Evolutionary conservation across 2,113 vertebrate species (phyloP), one percentile per base, ranked within the genome.

Genomic region (Choloepus hoffmanni): DNA sequence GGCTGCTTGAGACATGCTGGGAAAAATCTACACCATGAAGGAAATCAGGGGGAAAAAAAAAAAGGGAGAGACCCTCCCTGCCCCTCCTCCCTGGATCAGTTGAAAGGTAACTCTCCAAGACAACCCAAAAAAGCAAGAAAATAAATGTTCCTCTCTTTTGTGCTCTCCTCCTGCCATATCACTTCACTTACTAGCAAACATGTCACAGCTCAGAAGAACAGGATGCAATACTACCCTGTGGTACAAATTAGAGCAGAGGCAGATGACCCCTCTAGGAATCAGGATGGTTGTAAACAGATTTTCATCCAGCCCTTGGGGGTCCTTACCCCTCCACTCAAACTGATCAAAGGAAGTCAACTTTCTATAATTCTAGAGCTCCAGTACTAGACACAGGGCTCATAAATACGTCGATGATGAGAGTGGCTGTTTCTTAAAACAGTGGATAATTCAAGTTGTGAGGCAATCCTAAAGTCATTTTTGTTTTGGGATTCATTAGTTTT

Each of bases 91-190:
- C 79, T 58, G 58, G 26, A 94, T 92, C 24, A 88, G 92, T 36
- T 95, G 30, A 89, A 97, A 97, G 96, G 97, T 97, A 83, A 97
- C n/a, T 89, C 24, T 94, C 43, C 36, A 36, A 89, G 53, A 83
- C 33, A 85, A 23, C 60, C 45, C 48, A 60, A 89, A 93, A 93
- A 53, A 86, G 11, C n/a, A 81, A 94, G 67, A 93, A 85, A 95
- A 89, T 84, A 86, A 94, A 90, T 63, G 85, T 24, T 89, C 94
- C 58, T 28, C 85, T 60, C 76, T 85, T 73, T 74, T 40, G 43
- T 40, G 33, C 40, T 53, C 45, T 88, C 74, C 82, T 83, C 77
- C 53, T 74, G 74, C 16, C n/a, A 5, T 21, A 58, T 36, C 28
- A 85, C 15, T 85, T 77, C 1, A 3, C 60, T 77, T 58, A 83